Conservation (phyloP, 2,797 vertebrate genomes). For the Xiphophorus birchmanni region DNA sequence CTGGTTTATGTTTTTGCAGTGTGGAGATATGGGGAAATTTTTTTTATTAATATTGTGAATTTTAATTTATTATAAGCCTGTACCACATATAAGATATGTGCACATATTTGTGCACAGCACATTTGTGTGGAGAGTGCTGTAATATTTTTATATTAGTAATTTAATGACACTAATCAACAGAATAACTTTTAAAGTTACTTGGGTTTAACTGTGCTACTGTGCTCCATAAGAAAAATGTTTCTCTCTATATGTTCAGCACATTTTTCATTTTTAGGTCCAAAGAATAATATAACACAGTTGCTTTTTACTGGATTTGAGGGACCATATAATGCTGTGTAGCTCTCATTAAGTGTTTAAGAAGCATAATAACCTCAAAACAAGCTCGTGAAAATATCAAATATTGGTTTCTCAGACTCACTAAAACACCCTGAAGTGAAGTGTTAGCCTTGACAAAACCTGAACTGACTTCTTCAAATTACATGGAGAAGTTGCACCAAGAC, state of each 20-base stretch:
- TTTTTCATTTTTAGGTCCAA: background rate
- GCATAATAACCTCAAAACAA: background rate
- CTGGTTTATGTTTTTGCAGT: too few species aligned
- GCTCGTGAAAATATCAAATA: background rate
- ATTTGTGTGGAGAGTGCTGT: background rate
- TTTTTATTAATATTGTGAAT: background rate
- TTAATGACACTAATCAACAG: background rate
- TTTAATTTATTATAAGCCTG: background rate
- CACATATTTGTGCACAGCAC: background rate
- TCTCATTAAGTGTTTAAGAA: background rate
- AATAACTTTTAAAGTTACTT: too few species aligned
- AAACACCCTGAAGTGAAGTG: background rate
- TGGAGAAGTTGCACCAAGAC: background rate
- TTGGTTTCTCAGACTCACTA: background rate
- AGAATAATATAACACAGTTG: background rate
- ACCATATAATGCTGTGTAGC: background rate
- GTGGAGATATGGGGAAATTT: background rate
- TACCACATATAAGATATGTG: background rate
- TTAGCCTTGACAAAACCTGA: background rate
- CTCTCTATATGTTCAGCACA: too few species aligned
- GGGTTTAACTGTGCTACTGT: too few species aligned
- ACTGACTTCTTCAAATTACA: background rate
- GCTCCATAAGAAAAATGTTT: background rate
- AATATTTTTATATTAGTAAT: background rate
- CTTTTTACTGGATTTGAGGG: background rate